Evolutionary conservation across 1,140 invertebrate genomes (phyloP).

Genomic region (Pollicipes pollicipes): DNA sequence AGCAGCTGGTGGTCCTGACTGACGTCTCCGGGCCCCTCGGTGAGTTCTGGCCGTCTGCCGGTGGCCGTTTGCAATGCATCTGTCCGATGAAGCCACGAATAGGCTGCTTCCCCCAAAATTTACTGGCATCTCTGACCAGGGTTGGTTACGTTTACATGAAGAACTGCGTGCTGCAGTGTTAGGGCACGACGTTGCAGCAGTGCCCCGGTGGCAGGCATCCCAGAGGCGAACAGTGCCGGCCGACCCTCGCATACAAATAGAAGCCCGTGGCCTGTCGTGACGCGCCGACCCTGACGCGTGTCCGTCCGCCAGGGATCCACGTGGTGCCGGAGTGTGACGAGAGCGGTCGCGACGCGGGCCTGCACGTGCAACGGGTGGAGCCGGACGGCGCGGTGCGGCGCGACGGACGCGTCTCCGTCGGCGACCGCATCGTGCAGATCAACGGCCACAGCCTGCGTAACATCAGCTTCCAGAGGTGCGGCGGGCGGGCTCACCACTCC

Average conservation of each 20-base stretch:
- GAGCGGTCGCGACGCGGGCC: constrained; percentile 48
- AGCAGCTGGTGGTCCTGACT: neutral
- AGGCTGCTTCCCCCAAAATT: too few relatives aligned
- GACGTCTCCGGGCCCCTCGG: neutral
- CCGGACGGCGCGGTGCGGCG: constrained; percentile 57
- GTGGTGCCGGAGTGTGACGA: constrained; percentile 63
- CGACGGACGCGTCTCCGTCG: constrained; percentile 55
- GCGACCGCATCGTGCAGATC: constrained; percentile 72
- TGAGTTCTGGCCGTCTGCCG: neutral
- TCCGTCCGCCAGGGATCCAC: neutral
- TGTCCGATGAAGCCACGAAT: too few relatives aligned
- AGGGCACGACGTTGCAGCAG: too few relatives aligned
- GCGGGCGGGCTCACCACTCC: constrained; percentile 1
- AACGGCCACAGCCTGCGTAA: constrained; percentile 56
- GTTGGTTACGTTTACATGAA: too few relatives aligned
- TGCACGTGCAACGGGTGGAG: constrained; percentile 76
- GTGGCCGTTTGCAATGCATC: too few relatives aligned
- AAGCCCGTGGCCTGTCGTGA: too few relatives aligned
- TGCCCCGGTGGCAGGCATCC: too few relatives aligned
- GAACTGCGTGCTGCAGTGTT: too few relatives aligned
- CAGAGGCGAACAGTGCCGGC: too few relatives aligned
- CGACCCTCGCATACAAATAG: too few relatives aligned
- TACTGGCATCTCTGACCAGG: too few relatives aligned
- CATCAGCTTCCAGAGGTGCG: constrained; percentile 41
- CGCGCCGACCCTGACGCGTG: neutral